These are phyloP conservation scores for Oncorhynchus masou DNA, from an alignment of 2,113 vertebrate genomes.

Conservation along the genomic window DNA sequence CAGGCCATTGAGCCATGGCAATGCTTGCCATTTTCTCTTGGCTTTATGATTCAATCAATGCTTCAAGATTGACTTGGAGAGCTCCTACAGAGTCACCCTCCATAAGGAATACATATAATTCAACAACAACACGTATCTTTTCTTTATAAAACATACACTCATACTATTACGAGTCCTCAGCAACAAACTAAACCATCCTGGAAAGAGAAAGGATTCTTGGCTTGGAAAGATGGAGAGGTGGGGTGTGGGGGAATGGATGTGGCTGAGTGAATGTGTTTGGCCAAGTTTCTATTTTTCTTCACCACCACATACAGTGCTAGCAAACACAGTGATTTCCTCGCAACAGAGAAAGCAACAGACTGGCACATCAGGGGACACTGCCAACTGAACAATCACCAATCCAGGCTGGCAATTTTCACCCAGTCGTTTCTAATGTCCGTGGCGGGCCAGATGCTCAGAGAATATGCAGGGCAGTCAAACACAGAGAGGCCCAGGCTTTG, in stretches of 20 bases:
- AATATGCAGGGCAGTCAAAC: slow-evolving; percentile 56
- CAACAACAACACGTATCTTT: slow-evolving; percentile 44
- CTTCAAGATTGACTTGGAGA: slow-evolving; percentile 74
- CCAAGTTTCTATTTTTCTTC: slow-evolving; percentile 37
- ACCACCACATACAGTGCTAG: slow-evolving; percentile 34
- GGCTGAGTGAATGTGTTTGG: slow-evolving; percentile 40
- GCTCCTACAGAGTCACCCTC: slow-evolving; percentile 71
- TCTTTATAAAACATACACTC: slow-evolving; percentile 66
- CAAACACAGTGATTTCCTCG: slow-evolving; percentile 46
- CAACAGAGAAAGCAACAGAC: slow-evolving; percentile 63
- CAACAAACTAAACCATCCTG: slow-evolving; percentile 45
- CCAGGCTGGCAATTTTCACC: slow-evolving; percentile 67
- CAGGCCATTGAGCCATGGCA: slow-evolving; percentile 72
- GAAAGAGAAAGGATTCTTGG: slow-evolving; percentile 50
- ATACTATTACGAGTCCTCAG: slow-evolving; percentile 63
- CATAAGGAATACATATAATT: slow-evolving; percentile 76
- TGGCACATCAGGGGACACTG: slow-evolving; percentile 61
- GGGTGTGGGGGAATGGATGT: slow-evolving; percentile 22
- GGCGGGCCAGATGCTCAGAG: slow-evolving; percentile 64
- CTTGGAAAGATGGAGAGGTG: slow-evolving; percentile 41
- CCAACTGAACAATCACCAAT: slow-evolving; percentile 76
- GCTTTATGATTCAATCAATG: slow-evolving; percentile 71
- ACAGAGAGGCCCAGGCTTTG: slow-evolving; percentile 45
- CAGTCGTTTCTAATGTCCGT: slow-evolving; percentile 69
- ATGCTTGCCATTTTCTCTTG: slow-evolving; percentile 75